phyloP scores from a whole-genome alignment of 2,113 vertebrate species.

The Pomatostomus ruficeps region DNA sequence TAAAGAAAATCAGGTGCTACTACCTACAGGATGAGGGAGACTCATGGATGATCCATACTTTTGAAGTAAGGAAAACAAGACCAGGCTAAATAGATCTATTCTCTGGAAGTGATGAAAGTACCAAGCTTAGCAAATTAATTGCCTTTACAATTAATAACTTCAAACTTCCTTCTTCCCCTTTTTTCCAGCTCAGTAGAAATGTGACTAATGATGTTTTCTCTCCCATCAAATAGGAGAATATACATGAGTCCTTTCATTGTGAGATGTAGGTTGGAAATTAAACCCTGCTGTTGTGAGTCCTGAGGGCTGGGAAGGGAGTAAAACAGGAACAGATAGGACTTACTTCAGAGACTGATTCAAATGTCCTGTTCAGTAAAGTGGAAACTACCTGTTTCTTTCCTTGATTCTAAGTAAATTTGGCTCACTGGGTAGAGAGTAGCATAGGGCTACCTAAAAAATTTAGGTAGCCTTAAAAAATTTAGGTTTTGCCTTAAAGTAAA shows the following conservation, averaged over 20 bases:
- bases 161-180: neutral
- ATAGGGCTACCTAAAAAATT: neutral
- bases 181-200: neutral
- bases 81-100: neutral
- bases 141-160: neutral
- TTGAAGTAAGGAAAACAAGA: neutral
- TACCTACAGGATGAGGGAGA: neutral
- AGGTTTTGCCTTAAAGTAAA: too few relatives aligned
- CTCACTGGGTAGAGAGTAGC: neutral
- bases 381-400: neutral
- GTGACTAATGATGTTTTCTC: neutral
- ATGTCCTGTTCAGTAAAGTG: neutral
- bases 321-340: neutral
- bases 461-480: neutral
- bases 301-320: neutral
- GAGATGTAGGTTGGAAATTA: constrained; percentile 10
- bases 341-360: neutral
- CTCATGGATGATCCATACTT: neutral
- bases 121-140: neutral
- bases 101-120: neutral
- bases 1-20: neutral
- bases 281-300: neutral
- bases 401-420: neutral
- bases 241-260: neutral
- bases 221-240: neutral